These are phyloP conservation scores for Onychostoma macrolepis DNA, from an alignment of 2,113 vertebrate genomes.

Conservation along the genomic window DNA sequence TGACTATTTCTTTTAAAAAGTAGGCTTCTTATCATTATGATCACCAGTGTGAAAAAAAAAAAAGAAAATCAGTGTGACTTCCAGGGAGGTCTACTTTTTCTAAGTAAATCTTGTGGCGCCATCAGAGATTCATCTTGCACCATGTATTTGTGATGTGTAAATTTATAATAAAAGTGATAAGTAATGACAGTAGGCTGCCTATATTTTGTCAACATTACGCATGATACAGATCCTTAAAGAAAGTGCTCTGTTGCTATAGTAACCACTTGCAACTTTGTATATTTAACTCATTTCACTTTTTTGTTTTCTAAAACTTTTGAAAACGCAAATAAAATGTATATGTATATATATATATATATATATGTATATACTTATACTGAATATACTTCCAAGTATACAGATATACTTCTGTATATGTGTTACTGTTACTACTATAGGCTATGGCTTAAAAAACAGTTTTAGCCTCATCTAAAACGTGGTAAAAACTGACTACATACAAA, in stretches of 20 bases:
- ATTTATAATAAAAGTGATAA: not conserved
- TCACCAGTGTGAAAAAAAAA: not conserved
- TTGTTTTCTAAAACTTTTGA: slow-evolving; percentile 4
- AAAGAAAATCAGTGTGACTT: not conserved
- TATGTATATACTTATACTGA: not conserved
- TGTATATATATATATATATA: too few species aligned
- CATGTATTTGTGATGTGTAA: not conserved
- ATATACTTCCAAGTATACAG: not conserved
- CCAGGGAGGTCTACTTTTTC: not conserved
- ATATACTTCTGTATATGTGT: not conserved
- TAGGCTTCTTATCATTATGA: not conserved
- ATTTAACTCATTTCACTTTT: not conserved
- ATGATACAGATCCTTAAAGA: not conserved
- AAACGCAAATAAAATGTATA: not conserved
- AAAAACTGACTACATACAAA: not conserved
- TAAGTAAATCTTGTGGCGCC: not conserved
- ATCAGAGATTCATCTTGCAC: not conserved
- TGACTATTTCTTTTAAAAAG: not conserved
- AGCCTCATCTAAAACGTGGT: not conserved
- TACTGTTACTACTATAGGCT: not conserved
- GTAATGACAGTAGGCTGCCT: not conserved
- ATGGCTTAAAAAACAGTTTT: not conserved
- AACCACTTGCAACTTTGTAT: not conserved
- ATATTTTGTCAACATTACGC: not conserved
- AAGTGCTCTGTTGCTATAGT: not conserved